Evolutionary conservation across 2,797 vertebrate species (phyloP), one percentile per base, ranked within the genome.

Genomic region (Gallirallus australis): DNA sequence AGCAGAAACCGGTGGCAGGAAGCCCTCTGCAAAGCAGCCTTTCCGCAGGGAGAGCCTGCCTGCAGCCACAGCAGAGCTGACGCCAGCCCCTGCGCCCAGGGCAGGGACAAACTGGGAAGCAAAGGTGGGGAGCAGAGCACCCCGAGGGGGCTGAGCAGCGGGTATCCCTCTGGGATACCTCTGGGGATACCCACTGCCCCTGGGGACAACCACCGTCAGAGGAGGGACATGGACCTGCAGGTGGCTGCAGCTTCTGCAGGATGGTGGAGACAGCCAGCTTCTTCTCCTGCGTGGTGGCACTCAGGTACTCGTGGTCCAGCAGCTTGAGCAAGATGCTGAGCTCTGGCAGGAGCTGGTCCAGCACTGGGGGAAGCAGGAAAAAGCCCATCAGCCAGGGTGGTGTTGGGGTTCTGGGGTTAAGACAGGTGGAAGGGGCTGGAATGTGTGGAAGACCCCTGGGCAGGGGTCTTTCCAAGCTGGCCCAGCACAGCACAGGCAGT

Each of bases 321-420:
- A 99, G 98, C 97, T 99, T 99, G 87, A 99, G 98, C 72, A 99
- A 97, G 53, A 98, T 54, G 1, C 97, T 98, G 63, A 99, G 98
- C 98, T 99, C 99, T 1, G 98, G 99, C 82, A 99, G 98, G 50
- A 99, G 99, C 76, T 99, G 99, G 96, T 99, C 99, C 97, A 99
- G 98, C 90, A 98, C 99, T 98, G 96, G 59, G 89, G 87, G 79
- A 12, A 95, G 94, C 95, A 96, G 88, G 53, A 53, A 70, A 90
- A 89, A 64, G n/a, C 63, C 42, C 0, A 0, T 93, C 63, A 96
- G 39, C 16, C 47, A 25, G 28, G 28, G 24, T 20, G 15, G 21
- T 33, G 54, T 13, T 0, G 0, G 40, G n/a, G 6, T 77, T 33
- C 37, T 78, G 63, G 21, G 30, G 8, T 21, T 53, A 35, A 33